Conservation (phyloP, 2,888 invertebrate species). For the Drosophila borborema region DNA sequence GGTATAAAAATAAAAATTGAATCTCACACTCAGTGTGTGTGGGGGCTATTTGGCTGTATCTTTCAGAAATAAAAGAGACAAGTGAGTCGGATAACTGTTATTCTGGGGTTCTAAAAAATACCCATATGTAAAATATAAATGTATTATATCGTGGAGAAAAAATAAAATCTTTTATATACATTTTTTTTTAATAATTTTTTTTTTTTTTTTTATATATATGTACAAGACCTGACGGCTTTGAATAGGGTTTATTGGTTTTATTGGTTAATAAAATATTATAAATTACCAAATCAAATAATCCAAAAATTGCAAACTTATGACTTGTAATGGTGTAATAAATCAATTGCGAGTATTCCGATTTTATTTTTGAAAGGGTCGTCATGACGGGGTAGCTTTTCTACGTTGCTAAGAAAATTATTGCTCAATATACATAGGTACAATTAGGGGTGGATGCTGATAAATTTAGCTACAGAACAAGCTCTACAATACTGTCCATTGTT, state of each 20-base stretch:
- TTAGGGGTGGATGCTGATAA: conserved; percentile 67
- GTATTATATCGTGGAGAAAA: no score
- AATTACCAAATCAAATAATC: conserved; percentile 44
- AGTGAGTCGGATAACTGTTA: no score
- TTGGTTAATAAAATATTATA: conserved; percentile 20
- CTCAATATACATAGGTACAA: conserved; percentile 50
- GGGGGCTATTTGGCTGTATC: no score
- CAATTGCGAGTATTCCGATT: conserved; percentile 31
- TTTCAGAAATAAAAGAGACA: no score
- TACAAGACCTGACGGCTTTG: no score
- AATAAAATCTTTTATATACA: neutral
- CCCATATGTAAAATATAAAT: no score
- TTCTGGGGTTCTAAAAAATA: no score
- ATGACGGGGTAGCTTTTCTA: conserved; percentile 56
- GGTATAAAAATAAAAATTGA: no score
- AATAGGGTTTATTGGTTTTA: neutral
- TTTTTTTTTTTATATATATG: neutral
- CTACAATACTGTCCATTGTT: conserved; percentile 14
- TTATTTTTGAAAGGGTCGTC: conserved; percentile 64
- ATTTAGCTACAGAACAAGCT: conserved; percentile 1
- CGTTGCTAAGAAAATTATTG: conserved; percentile 64
- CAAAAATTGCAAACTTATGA: conserved; percentile 43
- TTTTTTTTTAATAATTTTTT: no score
- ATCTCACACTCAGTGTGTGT: no score
- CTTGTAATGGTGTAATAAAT: conserved; percentile 70